Conservation (phyloP, 2,113 vertebrate species). For the Callipepla squamata region DNA sequence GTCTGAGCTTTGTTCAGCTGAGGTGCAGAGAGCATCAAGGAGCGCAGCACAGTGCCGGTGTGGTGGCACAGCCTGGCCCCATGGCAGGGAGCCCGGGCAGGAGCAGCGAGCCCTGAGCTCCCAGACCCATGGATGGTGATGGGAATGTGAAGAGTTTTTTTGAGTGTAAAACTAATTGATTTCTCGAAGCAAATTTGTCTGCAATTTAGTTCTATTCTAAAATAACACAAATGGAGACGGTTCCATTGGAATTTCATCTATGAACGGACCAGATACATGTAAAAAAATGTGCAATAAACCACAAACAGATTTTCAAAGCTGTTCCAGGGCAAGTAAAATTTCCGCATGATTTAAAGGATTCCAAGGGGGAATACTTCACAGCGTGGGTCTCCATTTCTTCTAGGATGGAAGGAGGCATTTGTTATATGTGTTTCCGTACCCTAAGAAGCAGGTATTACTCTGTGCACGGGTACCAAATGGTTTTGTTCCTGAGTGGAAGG, state of each 20-base stretch:
- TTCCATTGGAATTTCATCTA: background rate
- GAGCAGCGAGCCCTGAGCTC: background rate
- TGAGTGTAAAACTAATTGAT: background rate
- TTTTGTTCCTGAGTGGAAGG: conserved; percentile 29
- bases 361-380: conserved; percentile 58
- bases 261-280: conserved; percentile 42
- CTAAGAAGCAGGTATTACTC: conserved; percentile 46
- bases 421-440: conserved; percentile 28
- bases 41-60: background rate
- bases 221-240: background rate
- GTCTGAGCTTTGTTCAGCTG: background rate
- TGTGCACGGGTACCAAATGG: conserved; percentile 15
- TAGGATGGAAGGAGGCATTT: conserved; percentile 58
- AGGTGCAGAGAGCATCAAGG: background rate
- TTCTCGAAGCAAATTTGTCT: conserved; percentile 28
- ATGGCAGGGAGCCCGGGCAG: background rate
- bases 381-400: conserved; percentile 35
- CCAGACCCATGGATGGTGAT: background rate
- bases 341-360: conserved; percentile 60
- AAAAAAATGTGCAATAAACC: conserved; percentile 50
- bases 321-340: conserved; percentile 65
- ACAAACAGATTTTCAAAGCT: conserved; percentile 72
- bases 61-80: accelerated
- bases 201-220: background rate
- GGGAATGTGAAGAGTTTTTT: background rate